Base-by-base conservation (phyloP, 2,888 invertebrate species). In the Platycheirus albimanus region DNA sequence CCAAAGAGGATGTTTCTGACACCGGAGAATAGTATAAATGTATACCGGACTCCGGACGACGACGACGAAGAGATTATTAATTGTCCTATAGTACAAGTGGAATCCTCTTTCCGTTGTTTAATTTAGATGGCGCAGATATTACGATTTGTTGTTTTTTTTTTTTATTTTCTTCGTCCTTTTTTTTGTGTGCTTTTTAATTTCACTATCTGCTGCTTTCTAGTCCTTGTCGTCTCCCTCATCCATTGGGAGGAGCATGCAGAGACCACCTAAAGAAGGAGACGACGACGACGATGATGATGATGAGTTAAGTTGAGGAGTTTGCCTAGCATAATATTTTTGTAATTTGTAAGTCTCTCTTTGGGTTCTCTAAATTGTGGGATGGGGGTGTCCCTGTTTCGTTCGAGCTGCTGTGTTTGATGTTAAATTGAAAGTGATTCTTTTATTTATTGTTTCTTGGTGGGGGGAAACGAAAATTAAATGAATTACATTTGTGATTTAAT, bases 381-480 rank as follows among this genome's bases (percentile, higher is more conserved):
- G 24, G 24, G 3, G 3, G 6, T 24, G 33, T 43, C 38, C 19
- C 24, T 15, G 20, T 15, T 1, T 36, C 58, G 19, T 54, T 33
- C 24, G 56, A 4, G 15, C 36, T 71, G n/a, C n/a, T n/a, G n/a
- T n/a, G 67, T 80, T 64, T 49, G 64, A 51, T 61, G 61, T 70
- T 77, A 81, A 77, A 81, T 77, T 81, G 81, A 81, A 81, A 71
- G 81, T 71, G 71, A 63, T 77, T 81, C 71, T 36, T 80, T 70
- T 80, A 80, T 75, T 80, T 75, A 80, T 80, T 64, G 69, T 63
- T 58, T 47, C 24, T 28, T n/a, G 13, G 30, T 2, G 13, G 30
- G 19, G 1, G 1, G 4, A n/a, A 38, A 24, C 3, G 19, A 38
- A 28, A 66, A 71, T 77, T 81, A 81, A 81, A 71, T 71, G 77